Base-by-base conservation (phyloP, 2,797 vertebrate species). In the Bucorvus abyssinicus region DNA sequence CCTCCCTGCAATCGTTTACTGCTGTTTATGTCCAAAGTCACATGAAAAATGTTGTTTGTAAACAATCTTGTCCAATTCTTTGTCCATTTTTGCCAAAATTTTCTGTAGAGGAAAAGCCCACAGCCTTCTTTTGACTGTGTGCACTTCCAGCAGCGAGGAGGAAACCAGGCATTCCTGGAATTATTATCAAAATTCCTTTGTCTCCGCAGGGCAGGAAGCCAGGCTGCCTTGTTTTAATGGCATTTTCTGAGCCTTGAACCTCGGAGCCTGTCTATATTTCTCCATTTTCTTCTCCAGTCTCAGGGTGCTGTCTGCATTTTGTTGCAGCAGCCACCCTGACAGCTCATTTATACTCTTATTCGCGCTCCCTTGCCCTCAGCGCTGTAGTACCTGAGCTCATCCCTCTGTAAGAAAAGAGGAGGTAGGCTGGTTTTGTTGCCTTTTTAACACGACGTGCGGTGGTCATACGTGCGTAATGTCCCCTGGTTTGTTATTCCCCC, bases 151-250 rank as follows among this genome's bases (percentile, higher is more conserved):
- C 77, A 77, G 83, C 0, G 3, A 74, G 67, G 85, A 96, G 95
- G 94, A 96, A 97, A 89, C 74, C 24, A 45, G 63, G 86, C 83
- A 91, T 96, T 96, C 91, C 94, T 93, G 93, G 88, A 93, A 90
- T 94, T 93, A 81, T 92, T 87, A 57, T 84, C 83, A 61, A 57
- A 75, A 94, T 94, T 90, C 87, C 85, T 91, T 91, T 81, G 84
- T 91, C 89, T 94, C 87, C 1, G 1, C 65, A n/a, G 81, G 76
- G 75, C 96, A 94, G 86, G 86, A 93, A 93, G 91, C 70, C 94
- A 94, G 77, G 17, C 40, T 53, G 42, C 49, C 55, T 74, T 93
- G 77, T 87, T 89, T 70, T 60, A 87, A 40, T 57, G 78, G 74
- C 74, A 12, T 84, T 93, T 93, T 91, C 84, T 56, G 94, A 80